A percentile compares a stretch with the other conserved stretches of the same genome.
These are phyloP conservation scores for Anas georgica DNA, from an alignment of 2,797 vertebrate species.

Conservation along the genomic window DNA sequence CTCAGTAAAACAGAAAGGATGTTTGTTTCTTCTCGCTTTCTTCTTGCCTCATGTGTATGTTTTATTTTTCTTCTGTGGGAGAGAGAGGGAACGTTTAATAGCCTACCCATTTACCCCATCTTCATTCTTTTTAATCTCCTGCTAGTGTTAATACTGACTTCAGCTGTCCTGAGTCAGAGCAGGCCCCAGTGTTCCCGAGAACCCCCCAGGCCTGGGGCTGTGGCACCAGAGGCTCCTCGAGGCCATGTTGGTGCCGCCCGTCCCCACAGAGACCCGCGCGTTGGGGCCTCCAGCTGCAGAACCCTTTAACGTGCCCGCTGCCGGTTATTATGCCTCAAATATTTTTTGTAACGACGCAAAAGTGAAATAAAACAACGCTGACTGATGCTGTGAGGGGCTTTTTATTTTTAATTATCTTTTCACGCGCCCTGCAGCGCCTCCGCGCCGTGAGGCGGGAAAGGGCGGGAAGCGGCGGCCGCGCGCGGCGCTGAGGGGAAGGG, in stretches of 20 bases:
- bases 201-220: neutral
- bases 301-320: neutral
- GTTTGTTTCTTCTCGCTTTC: neutral
- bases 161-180: neutral
- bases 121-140: neutral
- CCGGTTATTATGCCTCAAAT: neutral
- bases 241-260: neutral
- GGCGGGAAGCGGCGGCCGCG: neutral
- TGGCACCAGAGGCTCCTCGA: neutral
- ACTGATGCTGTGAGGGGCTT: neutral
- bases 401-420: neutral
- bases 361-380: neutral
- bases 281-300: neutral
- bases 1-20: neutral
- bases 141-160: neutral
- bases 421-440: too few relatives aligned
- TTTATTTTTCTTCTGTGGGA: neutral
- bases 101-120: neutral
- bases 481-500: neutral
- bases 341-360: neutral
- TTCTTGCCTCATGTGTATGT: neutral
- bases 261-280: rapidly evolving
- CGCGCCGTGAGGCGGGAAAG: too few relatives aligned
- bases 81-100: neutral
- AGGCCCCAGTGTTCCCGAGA: neutral